Evolutionary conservation across 2,888 invertebrate genomes (phyloP), one percentile per base, ranked within the genome.

Genomic region (Synanthedon andrenaeformis): DNA sequence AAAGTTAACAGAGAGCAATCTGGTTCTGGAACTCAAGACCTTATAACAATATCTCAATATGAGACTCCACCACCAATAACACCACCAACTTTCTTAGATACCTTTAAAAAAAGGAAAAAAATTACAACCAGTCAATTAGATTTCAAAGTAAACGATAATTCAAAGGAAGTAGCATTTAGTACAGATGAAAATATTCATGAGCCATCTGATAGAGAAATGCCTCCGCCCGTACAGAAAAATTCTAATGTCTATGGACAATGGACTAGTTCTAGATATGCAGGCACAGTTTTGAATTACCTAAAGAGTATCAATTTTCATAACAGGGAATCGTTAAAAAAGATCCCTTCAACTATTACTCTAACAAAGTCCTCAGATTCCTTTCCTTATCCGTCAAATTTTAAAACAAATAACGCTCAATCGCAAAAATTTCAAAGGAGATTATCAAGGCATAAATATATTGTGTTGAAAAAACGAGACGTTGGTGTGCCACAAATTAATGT

Each of bases 231-330:
- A 6, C 60, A 66, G 28, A 66, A 65, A 53, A 69, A 75, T 57
- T 60, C 62, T 10, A 76, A 76, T 59, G 74, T 78, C 10, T 82
- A 79, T 54, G 81, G 81, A 3, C 82, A 83, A 58, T 82, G 82
- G 82, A 76, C 78, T 6, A 75, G 76, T 61, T 76, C 82, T 1
- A 80, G 77, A 60, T 83, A 79, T 62, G 82, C 82, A 11, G 76
- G 76, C 1, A 79, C 62, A 54, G 83, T 85, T 19, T 67, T 85
- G 57, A 79, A 82, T 66, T 82, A 82, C 61, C 59, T 87, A 0
- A 84, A 82, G 69, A 78, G 65, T 55, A 76, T 76, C 1, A 79
- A 81, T 54, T 68, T 70, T 51, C 65, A 75, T 48, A 65, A 68
- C 6, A 73, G 62, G 56, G 72, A 75, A 41, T 58, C 63, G 10